phyloP scores from a whole-genome alignment of 2,113 vertebrate species.

The Anthoscopus minutus region DNA sequence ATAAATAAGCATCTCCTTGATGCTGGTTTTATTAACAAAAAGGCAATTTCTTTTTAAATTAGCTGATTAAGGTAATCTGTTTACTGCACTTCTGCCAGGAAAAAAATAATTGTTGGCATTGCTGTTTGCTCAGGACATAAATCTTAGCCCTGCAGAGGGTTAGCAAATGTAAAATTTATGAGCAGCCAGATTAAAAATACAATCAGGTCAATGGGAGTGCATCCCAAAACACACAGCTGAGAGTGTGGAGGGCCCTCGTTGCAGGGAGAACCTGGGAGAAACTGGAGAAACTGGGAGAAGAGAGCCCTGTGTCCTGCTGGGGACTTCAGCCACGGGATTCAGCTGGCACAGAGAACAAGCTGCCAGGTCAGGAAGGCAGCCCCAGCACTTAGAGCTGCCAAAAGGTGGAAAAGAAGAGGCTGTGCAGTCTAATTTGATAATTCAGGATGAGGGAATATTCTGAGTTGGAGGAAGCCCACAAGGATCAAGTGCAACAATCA shows the following conservation, averaged over 20 bases:
- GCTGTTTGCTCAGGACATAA: not conserved
- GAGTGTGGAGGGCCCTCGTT: fast-evolving
- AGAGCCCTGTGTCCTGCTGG: fast-evolving
- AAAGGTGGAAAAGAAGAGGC: not conserved
- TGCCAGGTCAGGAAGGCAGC: not conserved
- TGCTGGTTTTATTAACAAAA: not conserved
- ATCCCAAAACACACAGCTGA: not conserved
- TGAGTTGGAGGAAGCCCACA: no score
- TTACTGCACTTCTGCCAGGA: not conserved
- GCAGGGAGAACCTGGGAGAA: not conserved
- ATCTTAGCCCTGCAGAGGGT: not conserved
- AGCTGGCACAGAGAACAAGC: not conserved
- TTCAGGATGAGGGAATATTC: not conserved
- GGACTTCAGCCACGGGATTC: not conserved
- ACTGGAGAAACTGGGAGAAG: not conserved
- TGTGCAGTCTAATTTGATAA: not conserved
- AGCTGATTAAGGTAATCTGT: not conserved
- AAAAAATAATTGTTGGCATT: not conserved
- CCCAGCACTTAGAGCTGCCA: not conserved
- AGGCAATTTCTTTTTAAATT: not conserved
- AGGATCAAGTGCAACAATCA: not conserved
- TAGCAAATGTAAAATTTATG: not conserved
- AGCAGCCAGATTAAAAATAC: conserved; percentile 32
- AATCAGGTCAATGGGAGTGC: not conserved
- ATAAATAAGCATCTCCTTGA: not conserved